A percentile compares a stretch with the other conserved stretches of the same genome.
Conservation (phyloP, 1,140 invertebrate species). For the Olivierus martensii region DNA sequence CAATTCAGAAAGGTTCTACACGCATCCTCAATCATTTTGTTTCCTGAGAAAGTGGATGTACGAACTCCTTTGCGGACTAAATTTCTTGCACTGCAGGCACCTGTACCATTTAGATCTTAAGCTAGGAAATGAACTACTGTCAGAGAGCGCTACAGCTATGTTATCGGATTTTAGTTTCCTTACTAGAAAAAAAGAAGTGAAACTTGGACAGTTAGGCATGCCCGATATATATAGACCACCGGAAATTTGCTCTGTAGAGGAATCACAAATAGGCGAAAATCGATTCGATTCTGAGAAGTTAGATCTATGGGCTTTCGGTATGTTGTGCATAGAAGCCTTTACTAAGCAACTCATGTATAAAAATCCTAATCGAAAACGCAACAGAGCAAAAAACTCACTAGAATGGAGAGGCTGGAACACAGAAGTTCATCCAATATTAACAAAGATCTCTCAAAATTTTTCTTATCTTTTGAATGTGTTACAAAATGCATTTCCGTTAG, state of each 20-base stretch:
- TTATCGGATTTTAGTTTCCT: slow-evolving; percentile 4
- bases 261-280: not conserved
- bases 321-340: slow-evolving; percentile 2
- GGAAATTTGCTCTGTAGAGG: not conserved
- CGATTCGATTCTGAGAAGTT: not conserved
- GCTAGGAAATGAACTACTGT: slow-evolving; percentile 4
- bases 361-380: too few species aligned
- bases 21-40: not conserved
- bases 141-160: slow-evolving; percentile 1
- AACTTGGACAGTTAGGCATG: not conserved
- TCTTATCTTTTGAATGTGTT: not conserved
- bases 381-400: not conserved
- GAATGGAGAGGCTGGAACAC: not conserved
- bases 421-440: slow-evolving; percentile 3
- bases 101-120: slow-evolving; percentile 9
- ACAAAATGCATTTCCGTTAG: not conserved
- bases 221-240: slow-evolving; percentile 8
- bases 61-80: slow-evolving; percentile 1
- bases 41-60: slow-evolving; percentile 1
- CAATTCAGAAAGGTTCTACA: not conserved
- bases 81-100: not conserved
- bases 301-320: slow-evolving; percentile 5
- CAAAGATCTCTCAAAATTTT: not conserved
- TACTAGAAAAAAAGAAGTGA: not conserved
- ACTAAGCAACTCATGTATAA: not conserved